Evolutionary conservation across 2,888 invertebrate species (phyloP).

Genomic region (Melolontha melolontha): DNA sequence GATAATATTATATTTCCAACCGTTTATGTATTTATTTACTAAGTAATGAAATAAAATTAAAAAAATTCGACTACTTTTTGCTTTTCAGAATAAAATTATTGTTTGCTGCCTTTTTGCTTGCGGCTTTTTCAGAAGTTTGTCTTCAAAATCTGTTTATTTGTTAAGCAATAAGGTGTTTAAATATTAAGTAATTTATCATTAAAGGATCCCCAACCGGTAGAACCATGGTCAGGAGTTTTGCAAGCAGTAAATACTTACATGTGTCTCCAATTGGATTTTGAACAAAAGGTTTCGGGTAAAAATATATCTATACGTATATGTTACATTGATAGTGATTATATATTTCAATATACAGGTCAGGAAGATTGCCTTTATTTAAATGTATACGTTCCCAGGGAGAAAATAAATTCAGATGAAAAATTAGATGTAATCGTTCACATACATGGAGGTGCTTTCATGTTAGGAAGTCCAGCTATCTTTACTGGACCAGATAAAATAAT

Average conservation of each 20-base stretch:
- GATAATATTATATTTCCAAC: too few species aligned
- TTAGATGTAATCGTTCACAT: slow-evolving; percentile 66
- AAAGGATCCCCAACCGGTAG: slow-evolving; percentile 54
- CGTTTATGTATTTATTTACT: too few species aligned
- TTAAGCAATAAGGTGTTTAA: too few species aligned
- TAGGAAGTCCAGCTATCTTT: slow-evolving; percentile 60
- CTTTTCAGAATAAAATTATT: too few species aligned
- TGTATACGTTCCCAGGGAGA: slow-evolving; percentile 70
- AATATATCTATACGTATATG: background rate
- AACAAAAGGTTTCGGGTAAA: background rate
- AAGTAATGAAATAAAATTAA: too few species aligned
- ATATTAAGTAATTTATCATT: too few species aligned
- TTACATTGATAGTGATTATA: background rate
- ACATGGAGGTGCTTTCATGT: slow-evolving; percentile 67
- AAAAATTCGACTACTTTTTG: too few species aligned
- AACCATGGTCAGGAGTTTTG: slow-evolving; percentile 54
- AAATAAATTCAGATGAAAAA: slow-evolving; percentile 60
- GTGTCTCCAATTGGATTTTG: slow-evolving; percentile 49
- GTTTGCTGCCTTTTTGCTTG: too few species aligned
- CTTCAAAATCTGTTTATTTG: too few species aligned
- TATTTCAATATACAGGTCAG: slow-evolving; percentile 63
- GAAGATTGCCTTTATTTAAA: slow-evolving; percentile 78
- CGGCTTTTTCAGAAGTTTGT: too few species aligned
- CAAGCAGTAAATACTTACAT: slow-evolving; percentile 54
- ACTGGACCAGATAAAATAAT: slow-evolving; percentile 65